Evolutionary conservation across 2,113 vertebrate species (phyloP).

Genomic region (Eptesicus fuscus): DNA sequence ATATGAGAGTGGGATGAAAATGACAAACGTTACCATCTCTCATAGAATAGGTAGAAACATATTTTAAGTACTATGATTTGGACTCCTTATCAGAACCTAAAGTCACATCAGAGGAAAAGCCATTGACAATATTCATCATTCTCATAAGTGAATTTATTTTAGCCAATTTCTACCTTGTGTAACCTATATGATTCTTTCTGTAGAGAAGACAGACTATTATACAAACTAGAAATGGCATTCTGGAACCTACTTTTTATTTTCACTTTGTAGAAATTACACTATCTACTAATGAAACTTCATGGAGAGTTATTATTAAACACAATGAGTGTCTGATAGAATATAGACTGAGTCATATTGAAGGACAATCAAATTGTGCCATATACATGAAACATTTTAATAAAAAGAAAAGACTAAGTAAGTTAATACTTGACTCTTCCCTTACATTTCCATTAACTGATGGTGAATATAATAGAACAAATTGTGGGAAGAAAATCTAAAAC

Average conservation of each 20-base stretch:
- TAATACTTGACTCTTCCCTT: background rate
- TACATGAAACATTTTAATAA: background rate
- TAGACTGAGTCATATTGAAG: too few relatives aligned
- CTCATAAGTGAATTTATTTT: background rate
- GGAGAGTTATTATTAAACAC: too few relatives aligned
- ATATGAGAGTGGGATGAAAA: background rate
- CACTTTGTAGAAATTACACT: background rate
- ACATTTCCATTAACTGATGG: background rate
- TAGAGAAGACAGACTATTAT: background rate
- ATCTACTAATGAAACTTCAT: background rate
- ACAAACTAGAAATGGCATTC: background rate
- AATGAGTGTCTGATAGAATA: too few relatives aligned
- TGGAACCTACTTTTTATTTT: background rate
- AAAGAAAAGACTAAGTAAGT: background rate
- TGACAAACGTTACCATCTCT: background rate
- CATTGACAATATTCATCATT: background rate
- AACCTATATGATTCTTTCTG: background rate
- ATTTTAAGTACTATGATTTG: background rate
- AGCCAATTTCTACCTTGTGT: background rate
- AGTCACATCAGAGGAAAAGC: background rate
- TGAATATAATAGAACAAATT: background rate
- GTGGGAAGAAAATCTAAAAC: background rate
- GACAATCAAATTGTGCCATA: background rate
- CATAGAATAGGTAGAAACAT: background rate
- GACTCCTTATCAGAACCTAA: background rate